Percentiles rank a stretch among this genome's conserved stretches.
Evolutionary conservation across 1,140 invertebrate genomes (phyloP).

Genomic region (Drosophila tani): DNA sequence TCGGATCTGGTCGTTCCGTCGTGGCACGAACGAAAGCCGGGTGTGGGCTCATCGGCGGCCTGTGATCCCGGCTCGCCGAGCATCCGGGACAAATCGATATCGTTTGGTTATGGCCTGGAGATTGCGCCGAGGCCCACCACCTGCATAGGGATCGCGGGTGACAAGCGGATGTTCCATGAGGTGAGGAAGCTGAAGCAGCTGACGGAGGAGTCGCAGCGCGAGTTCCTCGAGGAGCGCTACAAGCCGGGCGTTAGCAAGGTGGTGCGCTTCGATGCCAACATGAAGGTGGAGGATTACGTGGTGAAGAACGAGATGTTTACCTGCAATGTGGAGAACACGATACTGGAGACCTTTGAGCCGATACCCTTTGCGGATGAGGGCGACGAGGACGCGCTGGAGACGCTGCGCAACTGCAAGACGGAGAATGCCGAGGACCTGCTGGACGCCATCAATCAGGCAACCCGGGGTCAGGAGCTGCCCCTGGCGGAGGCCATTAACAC

Average conservation of each 20-base stretch:
- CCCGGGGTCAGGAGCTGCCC: slow-evolving; percentile 47
- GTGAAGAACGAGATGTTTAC: slow-evolving; percentile 80
- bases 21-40: slow-evolving; percentile 74
- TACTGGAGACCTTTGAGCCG: slow-evolving; percentile 82
- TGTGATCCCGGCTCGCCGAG: slow-evolving; percentile 85
- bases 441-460: slow-evolving; percentile 62
- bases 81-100: slow-evolving; percentile 88
- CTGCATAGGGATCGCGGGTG: slow-evolving; percentile 86
- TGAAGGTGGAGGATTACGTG: slow-evolving; percentile 81
- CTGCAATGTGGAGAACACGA: slow-evolving; percentile 84
- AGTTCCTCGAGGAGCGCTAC: slow-evolving; percentile 56
- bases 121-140: slow-evolving; percentile 88
- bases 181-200: slow-evolving; percentile 68
- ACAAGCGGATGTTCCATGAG: slow-evolving; percentile 58
- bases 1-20: slow-evolving; percentile 64
- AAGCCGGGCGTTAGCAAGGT: slow-evolving; percentile 84
- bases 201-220: slow-evolving; percentile 65
- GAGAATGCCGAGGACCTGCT: slow-evolving; percentile 63
- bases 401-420: slow-evolving; percentile 62
- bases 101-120: slow-evolving; percentile 90
- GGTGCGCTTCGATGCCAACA: slow-evolving; percentile 81
- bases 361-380: slow-evolving; percentile 84
- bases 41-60: slow-evolving; percentile 38
- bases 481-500: slow-evolving; percentile 82
- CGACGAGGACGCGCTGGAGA: slow-evolving; percentile 73